Base-by-base conservation (phyloP, 2,113 vertebrate genomes). In the Pygoscelis antarcticus region DNA sequence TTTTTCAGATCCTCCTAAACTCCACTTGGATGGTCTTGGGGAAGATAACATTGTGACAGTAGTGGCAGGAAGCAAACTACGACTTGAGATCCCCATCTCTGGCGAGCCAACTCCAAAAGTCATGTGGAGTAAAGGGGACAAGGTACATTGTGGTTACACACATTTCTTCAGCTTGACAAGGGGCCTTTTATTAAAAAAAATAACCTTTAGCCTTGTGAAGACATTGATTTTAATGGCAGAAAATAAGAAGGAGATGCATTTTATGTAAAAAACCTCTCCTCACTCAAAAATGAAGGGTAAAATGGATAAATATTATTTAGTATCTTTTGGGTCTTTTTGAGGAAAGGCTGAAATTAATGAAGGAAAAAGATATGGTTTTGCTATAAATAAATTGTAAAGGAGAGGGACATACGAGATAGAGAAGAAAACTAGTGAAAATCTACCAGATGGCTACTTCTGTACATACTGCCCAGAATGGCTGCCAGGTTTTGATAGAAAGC, bases 51-150 rank as follows among this genome's bases (percentile, higher is more conserved):
- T 99, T 1, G 98, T 99, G 66, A 99, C 98, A 60, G 98, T 99
- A 34, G 98, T 99, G 85, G 99, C 99, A 78, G 99, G 99, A 96
- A 99, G 97, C 96, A 99, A 99, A 95, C 97, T 99, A n/a, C 99
- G 99, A 25, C 97, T 99, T 93, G 99, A 99, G 97, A 98, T 99
- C 74, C 99, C 99, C 16, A 98, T 99, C 95, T 98, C 97, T 70
- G 99, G 99, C 83, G 99, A 99, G 94, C 99, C 99, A 70, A 96
- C 98, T 54, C 99, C 99, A 82, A 99, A 99, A 95, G 98, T 99
- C 90, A 96, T 99, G 47, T 99, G 99, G 99, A 99, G 99, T 96
- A 99, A 98, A 96, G 99, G 99, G 36, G 99, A 99, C 93, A 98
- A 99, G 98, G 99, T 99, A 98, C 30, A 20, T 55, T 47, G n/a